phyloP scores from a whole-genome alignment of 2,888 invertebrate species.

The Agrochola lychnidis region DNA sequence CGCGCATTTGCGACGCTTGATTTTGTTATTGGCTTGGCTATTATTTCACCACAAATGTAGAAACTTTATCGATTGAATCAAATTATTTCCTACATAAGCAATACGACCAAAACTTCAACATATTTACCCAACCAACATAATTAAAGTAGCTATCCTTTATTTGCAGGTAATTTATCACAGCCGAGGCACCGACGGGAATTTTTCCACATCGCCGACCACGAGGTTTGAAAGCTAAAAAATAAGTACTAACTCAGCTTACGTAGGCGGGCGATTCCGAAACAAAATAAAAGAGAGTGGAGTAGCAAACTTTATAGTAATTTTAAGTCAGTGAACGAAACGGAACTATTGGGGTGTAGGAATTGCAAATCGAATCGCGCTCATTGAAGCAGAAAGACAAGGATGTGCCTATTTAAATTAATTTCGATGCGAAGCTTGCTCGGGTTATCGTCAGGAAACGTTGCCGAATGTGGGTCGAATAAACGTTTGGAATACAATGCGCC shows the following conservation, averaged over 20 bases:
- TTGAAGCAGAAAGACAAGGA: conserved; percentile 85
- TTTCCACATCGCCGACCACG: conserved; percentile 64
- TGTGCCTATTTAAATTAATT: conserved; percentile 87
- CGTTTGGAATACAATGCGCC: conserved; percentile 51
- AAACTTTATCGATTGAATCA: background rate
- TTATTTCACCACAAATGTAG: background rate
- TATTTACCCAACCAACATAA: conserved; percentile 40
- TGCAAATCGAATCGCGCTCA: conserved; percentile 85
- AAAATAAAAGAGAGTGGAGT: conserved; percentile 77
- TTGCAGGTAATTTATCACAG: conserved; percentile 75
- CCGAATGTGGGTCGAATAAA: conserved; percentile 67
- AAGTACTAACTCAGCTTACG: conserved; percentile 69
- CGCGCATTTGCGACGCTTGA: no score
- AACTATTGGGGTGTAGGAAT: conserved; percentile 84
- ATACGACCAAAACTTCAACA: conserved; percentile 21
- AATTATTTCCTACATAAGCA: background rate
- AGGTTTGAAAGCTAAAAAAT: conserved; percentile 70
- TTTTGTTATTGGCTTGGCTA: no score
- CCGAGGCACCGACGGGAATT: conserved; percentile 48
- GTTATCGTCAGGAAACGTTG: conserved; percentile 70
- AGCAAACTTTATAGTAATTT: conserved; percentile 83
- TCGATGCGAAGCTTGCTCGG: conserved; percentile 69
- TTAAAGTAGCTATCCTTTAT: conserved; percentile 67
- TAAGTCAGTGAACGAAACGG: conserved; percentile 82
- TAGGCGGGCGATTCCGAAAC: conserved; percentile 71